A percentile compares a stretch with the other conserved stretches of the same genome.
Evolutionary conservation across 2,888 invertebrate species (phyloP).

Genomic region (Hirtodrosophila histrioides): DNA sequence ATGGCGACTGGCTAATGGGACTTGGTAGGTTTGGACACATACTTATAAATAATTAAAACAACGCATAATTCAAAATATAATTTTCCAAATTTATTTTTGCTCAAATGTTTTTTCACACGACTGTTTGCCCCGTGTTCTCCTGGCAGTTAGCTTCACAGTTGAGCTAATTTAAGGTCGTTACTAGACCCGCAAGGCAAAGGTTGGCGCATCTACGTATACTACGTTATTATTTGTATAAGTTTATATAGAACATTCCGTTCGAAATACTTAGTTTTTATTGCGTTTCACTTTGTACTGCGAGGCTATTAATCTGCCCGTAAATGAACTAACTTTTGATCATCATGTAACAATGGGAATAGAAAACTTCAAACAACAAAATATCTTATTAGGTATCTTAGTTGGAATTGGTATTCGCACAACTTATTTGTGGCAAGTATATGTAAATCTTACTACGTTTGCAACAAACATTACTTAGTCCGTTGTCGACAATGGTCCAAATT

Average conservation of each 20-base stretch:
- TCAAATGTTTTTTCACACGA: constrained; percentile 64
- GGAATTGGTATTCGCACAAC: no score
- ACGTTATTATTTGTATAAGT: no score
- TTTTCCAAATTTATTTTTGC: constrained; percentile 37
- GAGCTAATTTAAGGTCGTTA: no score
- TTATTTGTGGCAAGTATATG: neutral
- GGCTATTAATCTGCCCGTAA: no score
- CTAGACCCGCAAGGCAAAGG: constrained; percentile 1
- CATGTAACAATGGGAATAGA: no score
- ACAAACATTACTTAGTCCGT: neutral
- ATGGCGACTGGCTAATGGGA: constrained; percentile 26
- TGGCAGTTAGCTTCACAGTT: neutral
- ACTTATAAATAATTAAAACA: constrained; percentile 2
- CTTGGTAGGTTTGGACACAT: constrained; percentile 12
- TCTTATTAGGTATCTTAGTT: no score
- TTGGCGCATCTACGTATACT: neutral
- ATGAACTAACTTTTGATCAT: no score
- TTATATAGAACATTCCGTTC: no score
- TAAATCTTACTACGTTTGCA: neutral
- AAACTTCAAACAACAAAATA: no score
- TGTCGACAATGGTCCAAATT: constrained; percentile 2
- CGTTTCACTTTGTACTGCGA: no score
- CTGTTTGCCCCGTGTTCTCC: constrained; percentile 13
- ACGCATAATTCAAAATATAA: constrained; percentile 24
- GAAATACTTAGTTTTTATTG: no score